Conservation (phyloP, 2,797 vertebrate species). For the Pipistrellus kuhlii region DNA sequence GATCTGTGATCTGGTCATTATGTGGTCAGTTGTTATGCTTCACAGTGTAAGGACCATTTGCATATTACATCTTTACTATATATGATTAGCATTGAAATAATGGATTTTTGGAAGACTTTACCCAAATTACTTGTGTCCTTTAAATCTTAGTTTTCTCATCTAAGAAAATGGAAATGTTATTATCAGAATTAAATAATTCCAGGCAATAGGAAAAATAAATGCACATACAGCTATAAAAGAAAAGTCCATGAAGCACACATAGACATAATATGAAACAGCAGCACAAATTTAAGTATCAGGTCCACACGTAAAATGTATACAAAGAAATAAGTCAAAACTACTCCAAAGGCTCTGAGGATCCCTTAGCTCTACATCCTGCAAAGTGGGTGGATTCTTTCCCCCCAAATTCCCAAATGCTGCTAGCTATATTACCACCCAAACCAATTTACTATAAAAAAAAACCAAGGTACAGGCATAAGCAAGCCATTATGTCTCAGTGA, state of each 20-base stretch:
- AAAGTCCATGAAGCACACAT: background rate
- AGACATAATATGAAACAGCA: background rate
- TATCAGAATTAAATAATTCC: background rate
- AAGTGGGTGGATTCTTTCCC: background rate
- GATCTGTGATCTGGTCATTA: too few species aligned
- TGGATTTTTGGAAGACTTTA: background rate
- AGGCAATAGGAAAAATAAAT: conserved; percentile 17
- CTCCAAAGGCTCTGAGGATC: background rate
- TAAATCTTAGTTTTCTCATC: conserved; percentile 26
- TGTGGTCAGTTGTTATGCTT: too few species aligned
- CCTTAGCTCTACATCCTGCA: background rate
- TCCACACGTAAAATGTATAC: background rate
- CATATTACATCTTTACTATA: too few species aligned
- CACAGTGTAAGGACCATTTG: too few species aligned
- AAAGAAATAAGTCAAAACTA: background rate
- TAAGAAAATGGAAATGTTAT: conserved; percentile 31
- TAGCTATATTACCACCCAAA: background rate
- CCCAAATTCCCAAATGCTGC: background rate
- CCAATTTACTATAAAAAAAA: conserved; percentile 31
- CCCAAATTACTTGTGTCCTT: background rate
- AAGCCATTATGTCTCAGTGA: background rate
- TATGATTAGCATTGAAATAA: background rate
- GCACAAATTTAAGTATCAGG: conserved; percentile 28
- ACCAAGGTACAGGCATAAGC: background rate
- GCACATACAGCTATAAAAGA: background rate